Evolutionary conservation across 1,140 invertebrate species (phyloP), one percentile per base, ranked within the genome.

Genomic region (Ericerus pela): DNA sequence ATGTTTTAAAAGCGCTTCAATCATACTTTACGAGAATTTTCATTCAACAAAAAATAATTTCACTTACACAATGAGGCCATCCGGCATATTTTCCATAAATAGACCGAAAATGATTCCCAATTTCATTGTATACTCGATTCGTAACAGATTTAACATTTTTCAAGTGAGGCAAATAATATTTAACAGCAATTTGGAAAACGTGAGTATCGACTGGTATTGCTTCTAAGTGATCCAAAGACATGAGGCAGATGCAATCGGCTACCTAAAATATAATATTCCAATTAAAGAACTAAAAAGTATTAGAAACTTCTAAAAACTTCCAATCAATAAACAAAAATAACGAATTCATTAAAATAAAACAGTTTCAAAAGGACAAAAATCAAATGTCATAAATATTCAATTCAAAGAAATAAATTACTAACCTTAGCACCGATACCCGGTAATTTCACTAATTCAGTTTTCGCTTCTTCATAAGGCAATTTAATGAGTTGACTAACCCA

Each of bases 201-300:
- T 99, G 95, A 0, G 92, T 96, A 68, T 99, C 96, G 1, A 98
- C 85, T 12, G 95, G 95, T 55, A 98, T 80, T 0, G 91, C 82
- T 65, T 84, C 77, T 41, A 90, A 67, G 67, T 97, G 87, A 51
- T 85, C 84, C 58, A 99, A 69, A 1, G 92, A 93, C 94, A 98
- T 98, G 2, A 99, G 74, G 70, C 90, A 95, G 63, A 99, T 87
- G 69, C 95, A 99, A 70, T 99, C 95, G n/a, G 95, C 92, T 20
- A 97, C 87, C 85, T 89, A 62, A 36, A 70, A 69, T 8, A n/a
- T 43, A 11, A 43, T 12, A 20, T 18, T 8, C 6, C 8, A 43
- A 8, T 8, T 43, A 11, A n/a, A n/a, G 38, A n/a, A 43, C 8
- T 11, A 53, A 53, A 6, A 51, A 51, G 4, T 26, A 51, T 16